These are phyloP conservation scores for Lasioglossum leucozonium DNA, from an alignment of 2,888 invertebrate genomes.

Conservation along the genomic window DNA sequence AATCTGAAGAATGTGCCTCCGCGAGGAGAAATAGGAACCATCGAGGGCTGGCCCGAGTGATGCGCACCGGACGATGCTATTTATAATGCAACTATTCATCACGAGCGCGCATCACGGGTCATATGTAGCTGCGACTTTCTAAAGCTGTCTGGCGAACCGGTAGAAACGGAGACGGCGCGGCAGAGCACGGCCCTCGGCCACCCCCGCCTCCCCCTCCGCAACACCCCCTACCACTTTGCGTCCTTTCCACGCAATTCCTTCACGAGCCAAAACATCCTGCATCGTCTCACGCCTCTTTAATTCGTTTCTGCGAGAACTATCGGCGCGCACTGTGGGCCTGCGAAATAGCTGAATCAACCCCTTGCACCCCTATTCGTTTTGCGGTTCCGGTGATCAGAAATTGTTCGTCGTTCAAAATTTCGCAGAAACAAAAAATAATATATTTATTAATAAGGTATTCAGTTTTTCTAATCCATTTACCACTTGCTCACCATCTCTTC, in stretches of 20 bases:
- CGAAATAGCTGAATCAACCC: too few relatives aligned
- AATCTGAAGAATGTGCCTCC: background rate
- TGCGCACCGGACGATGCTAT: conserved; percentile 24
- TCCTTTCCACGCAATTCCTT: conserved; percentile 68
- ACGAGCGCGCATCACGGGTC: conserved; percentile 42
- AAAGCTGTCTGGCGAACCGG: conserved; percentile 39
- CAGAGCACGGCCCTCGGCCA: background rate
- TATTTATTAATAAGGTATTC: too few relatives aligned
- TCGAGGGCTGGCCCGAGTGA: background rate
- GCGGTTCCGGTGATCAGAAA: too few relatives aligned
- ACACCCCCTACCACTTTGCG: background rate
- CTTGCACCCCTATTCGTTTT: too few relatives aligned
- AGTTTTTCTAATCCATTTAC: too few relatives aligned
- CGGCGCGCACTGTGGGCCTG: background rate
- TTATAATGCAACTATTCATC: conserved; percentile 55
- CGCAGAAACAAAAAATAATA: too few relatives aligned
- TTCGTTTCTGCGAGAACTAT: conserved; percentile 50
- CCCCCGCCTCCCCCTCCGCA: background rate
- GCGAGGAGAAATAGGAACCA: background rate
- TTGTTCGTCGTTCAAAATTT: too few relatives aligned
- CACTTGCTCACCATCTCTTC: too few relatives aligned
- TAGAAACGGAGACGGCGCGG: conserved; percentile 8
- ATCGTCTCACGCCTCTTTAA: conserved; percentile 63
- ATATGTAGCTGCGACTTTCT: conserved; percentile 27
- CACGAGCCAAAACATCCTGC: conserved; percentile 77